Evolutionary conservation across 2,888 invertebrate species (phyloP), one percentile per base, ranked within the genome.

Genomic region (Drosophila multiciliata): DNA sequence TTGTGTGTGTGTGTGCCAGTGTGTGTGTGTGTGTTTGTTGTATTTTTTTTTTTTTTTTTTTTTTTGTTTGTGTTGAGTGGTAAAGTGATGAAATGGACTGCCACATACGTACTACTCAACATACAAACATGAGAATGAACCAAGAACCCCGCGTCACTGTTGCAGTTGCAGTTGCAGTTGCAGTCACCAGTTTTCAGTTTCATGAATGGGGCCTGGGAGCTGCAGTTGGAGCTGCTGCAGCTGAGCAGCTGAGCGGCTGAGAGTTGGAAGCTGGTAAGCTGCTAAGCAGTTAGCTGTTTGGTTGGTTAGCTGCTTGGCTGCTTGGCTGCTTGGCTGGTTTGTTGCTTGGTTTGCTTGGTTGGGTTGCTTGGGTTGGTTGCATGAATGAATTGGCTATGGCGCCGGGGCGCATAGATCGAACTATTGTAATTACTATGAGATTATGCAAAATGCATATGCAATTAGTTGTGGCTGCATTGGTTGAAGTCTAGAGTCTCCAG

Each of bases 381-480:
- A 82, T 85, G 85, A 80, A 83, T 85, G 83, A 83, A 78, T 67
- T 75, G 65, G 58, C 73, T 50, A 65, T 82, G 80, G 70, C 73
- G 81, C 78, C 75, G 65, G 67, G 29, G 68, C 36, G 49, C 69
- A 65, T 66, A 79, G 77, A 78, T 86, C 83, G 83, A 85, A 87
- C 78, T 87, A 87, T 86, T 87, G 87, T 86, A 86, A 87, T 87
- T 87, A 85, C 80, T 87, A 81, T 77, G 74, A 83, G 83, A 86
- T 85, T 87, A 86, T 86, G 87, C 87, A 87, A 87, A 87, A 87
- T 82, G 80, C 80, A 83, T 73, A 70, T 68, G 80, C 74, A 76
- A 76, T 80, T 80, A 80, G 75, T 72, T 73, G 50, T 35, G 40
- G 57, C 60, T 45, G 66, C 57, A 66, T 60, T 36, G 61, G 15